Evolutionary conservation across 2,888 invertebrate species (phyloP).

Genomic region (Amiota mariae): DNA sequence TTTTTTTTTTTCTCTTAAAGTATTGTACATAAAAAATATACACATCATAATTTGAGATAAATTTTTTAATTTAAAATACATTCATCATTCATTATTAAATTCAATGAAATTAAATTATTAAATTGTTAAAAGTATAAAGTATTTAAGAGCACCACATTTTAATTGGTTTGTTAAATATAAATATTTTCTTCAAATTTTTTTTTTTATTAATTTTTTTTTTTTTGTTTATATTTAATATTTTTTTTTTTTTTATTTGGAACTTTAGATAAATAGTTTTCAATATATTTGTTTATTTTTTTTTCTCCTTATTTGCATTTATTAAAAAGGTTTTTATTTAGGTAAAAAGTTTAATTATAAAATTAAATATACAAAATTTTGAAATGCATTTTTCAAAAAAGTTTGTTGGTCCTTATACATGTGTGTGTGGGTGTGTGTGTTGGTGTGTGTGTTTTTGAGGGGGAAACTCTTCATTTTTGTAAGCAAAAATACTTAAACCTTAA

Average conservation of each 20-base stretch:
- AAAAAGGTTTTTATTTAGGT: too few relatives aligned
- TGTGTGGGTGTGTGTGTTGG: too few relatives aligned
- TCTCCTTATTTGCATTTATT: neutral
- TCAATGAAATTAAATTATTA: neutral
- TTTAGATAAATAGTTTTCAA: constrained; percentile 10
- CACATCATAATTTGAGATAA: too few relatives aligned
- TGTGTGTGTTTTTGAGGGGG: too few relatives aligned
- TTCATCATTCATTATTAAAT: too few relatives aligned
- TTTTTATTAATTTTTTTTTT: neutral
- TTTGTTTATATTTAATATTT: neutral
- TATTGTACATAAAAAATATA: too few relatives aligned
- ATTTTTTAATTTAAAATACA: too few relatives aligned
- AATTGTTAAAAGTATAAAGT: neutral
- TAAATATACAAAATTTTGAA: neutral
- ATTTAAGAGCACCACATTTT: constrained; percentile 5
- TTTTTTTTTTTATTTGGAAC: neutral
- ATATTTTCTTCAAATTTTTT: neutral
- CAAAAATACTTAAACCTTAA: too few relatives aligned
- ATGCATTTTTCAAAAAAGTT: constrained; percentile 8
- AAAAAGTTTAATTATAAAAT: neutral
- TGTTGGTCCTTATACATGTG: constrained; percentile 1
- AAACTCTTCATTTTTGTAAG: too few relatives aligned
- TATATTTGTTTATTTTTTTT: neutral
- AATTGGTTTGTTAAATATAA: neutral
- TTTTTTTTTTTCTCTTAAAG: too few relatives aligned